Evolutionary conservation across 1,140 invertebrate species (phyloP), one percentile per base, ranked within the genome.

Genomic region (Meloidogyne floridensis): DNA sequence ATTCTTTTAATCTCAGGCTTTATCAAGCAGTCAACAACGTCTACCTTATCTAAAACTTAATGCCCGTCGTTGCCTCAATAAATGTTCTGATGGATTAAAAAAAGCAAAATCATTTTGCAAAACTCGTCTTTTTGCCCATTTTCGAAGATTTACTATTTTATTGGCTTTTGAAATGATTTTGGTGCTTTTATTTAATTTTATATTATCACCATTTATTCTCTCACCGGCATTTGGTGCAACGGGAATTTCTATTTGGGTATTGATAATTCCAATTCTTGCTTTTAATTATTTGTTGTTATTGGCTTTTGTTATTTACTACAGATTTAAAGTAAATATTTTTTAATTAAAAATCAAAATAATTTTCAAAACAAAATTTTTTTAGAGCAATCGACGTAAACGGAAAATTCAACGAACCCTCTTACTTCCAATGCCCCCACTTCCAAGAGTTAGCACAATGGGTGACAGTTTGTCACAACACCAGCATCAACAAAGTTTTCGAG

Each of bases 41-140:
- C 15, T 89, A 43, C 88, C 89, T 7, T 89, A 84, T 80, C 42
- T 89, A 51, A 70, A 84, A 47, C 75, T 89, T 13, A 83, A 84
- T 32, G 77, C 87, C 1, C 81, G 75, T 70, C 59, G 81, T 77
- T 78, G 32, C 20, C 65, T 65, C 1, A 71, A 54, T 51, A 53
- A 18, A 8, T 79, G 77, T 51, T 18, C 13, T 10, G 6, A 72
- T n/a, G 43, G 15, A 5, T 79, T 69, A 11, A 54, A 51, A 53
- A 20, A 69, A n/a, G 9, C 11, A 0, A 65, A 53, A 71, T 47
- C n/a, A 47, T 51, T 32, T 69, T 79, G 77, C n/a, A 69, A 71
- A 54, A 20, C 65, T 43, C 54, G 77, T 69, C 18, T 79, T 20
- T n/a, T 54, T 65, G 69, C 47, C 20, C 75, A 65, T 65, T 65